Evolutionary conservation across 2,113 vertebrate genomes (phyloP), one percentile per base, ranked within the genome.

Genomic region (Strix aluco): DNA sequence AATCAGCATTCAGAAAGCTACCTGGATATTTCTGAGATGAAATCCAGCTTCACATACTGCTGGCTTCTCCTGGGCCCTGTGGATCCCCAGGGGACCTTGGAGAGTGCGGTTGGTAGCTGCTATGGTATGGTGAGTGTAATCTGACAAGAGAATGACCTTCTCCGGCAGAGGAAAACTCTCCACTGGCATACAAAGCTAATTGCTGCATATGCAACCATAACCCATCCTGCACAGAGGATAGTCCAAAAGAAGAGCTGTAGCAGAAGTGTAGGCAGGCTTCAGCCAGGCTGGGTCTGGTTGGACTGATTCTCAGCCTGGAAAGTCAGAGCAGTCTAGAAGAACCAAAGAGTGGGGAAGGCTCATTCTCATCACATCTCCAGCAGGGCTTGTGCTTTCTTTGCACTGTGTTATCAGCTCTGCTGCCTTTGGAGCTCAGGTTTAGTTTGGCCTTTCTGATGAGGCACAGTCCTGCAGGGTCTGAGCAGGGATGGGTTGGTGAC

Each of bases 271-370:
- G 55, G 15, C 34, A 69, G 23, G 19, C 21, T 80, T 51, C 49
- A 19, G 2, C 38, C 46, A 70, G 47, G 30, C 21, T 51, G 27
- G 82, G 42, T 32, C 3, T 0, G 0, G 13, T 5, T 38, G 59
- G 21, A 27, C 51, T 47, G 44, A 46, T 58, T 32, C 22, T 71
- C 46, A 78, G 0, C 9, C 32, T 74, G 49, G 38, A 65, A 86
- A 61, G 20, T 42, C 58, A 73, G n/a, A 69, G 20, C 23, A 29
- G 22, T 23, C 42, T 29, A 34, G 42, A 65, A 40, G 54, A 83
- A 77, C 4, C 6, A 11, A 44, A 51, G 19, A 9, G 6, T 2
- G 2, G 21, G 6, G 34, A 57, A 65, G 22, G 18, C 7, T 88
- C 3, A 5, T 72, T 59, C 26, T 86, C 36, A 13, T 55, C 51